Percentiles rank a stretch among this genome's conserved stretches.
Conservation (phyloP, 1,140 invertebrate genomes). For the Drosophila ficusphila region DNA sequence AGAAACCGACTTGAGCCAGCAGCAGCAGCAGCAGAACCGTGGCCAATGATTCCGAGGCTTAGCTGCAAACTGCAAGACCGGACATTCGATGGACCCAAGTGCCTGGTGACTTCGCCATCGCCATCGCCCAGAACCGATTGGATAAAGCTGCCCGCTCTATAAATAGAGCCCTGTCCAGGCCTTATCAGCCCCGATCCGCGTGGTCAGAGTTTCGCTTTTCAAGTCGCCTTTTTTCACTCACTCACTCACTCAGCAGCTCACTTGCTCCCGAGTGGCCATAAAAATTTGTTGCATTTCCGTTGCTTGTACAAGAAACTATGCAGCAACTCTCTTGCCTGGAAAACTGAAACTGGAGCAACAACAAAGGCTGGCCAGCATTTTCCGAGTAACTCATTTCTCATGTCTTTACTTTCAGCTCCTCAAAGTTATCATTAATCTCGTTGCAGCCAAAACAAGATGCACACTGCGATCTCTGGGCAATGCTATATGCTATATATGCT, state of each 20-base stretch:
- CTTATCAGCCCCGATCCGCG: constrained; percentile 40
- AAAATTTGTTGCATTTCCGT: constrained; percentile 80
- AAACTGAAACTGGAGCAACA: constrained; percentile 60
- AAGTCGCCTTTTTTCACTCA: constrained; percentile 14
- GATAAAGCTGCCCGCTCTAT: constrained; percentile 48
- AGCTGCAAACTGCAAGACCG: constrained; percentile 40
- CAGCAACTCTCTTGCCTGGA: constrained; percentile 42
- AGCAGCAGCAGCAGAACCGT: constrained; percentile 44
- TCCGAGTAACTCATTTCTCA: constrained; percentile 79
- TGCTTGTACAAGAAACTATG: constrained; percentile 72
- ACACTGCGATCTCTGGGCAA: constrained; percentile 23
- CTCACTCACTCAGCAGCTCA: too few relatives aligned
- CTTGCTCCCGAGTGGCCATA: constrained; percentile 39
- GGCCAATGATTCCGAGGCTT: constrained; percentile 28
- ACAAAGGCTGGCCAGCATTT: constrained; percentile 63
- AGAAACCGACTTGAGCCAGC: too few relatives aligned
- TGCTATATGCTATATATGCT: constrained; percentile 8
- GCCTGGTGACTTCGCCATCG: constrained; percentile 11
- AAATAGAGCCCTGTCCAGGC: constrained; percentile 39
- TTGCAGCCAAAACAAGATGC: constrained; percentile 31
- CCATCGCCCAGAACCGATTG: constrained; percentile 42
- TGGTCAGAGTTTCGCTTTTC: constrained; percentile 70
- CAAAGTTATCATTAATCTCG: constrained; percentile 57
- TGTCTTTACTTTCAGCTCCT: constrained; percentile 59
- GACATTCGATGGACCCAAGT: constrained; percentile 26